phyloP scores from a whole-genome alignment of 2,113 vertebrate species.

The Vidua chalybeata region DNA sequence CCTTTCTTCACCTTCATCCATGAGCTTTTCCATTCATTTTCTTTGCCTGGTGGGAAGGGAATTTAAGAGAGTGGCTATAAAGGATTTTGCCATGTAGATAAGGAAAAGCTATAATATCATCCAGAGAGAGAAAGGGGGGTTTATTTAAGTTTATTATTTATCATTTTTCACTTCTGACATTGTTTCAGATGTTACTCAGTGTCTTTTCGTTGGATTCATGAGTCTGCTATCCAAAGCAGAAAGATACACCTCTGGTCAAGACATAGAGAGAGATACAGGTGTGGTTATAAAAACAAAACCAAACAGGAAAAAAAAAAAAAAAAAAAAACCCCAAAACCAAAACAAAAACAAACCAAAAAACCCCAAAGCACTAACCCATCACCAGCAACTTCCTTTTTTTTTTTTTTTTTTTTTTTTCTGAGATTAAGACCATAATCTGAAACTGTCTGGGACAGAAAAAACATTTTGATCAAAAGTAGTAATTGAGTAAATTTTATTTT shows the following conservation, averaged over 20 bases:
- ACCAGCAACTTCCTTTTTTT: background rate
- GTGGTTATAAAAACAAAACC: background rate
- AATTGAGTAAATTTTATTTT: background rate
- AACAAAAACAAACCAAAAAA: background rate
- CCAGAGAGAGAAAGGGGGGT: background rate
- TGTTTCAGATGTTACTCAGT: fast-evolving
- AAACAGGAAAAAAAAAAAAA: background rate
- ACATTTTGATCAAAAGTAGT: background rate
- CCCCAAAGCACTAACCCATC: background rate
- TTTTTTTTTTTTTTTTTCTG: background rate
- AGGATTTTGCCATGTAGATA: background rate
- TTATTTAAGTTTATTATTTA: background rate
- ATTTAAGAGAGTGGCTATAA: fast-evolving
- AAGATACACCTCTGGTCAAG: background rate
- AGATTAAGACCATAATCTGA: background rate
- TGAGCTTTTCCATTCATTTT: background rate
- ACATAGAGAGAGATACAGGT: background rate
- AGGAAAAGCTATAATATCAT: background rate
- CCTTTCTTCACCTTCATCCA: background rate
- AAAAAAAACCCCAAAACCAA: fast-evolving
- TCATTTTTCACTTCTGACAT: background rate
- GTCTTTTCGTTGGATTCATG: background rate
- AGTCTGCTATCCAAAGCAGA: background rate
- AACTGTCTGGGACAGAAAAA: background rate
- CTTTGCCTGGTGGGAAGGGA: background rate